Evolutionary conservation across 2,797 vertebrate species (phyloP).

Genomic region (Aeoliscus strigatus): DNA sequence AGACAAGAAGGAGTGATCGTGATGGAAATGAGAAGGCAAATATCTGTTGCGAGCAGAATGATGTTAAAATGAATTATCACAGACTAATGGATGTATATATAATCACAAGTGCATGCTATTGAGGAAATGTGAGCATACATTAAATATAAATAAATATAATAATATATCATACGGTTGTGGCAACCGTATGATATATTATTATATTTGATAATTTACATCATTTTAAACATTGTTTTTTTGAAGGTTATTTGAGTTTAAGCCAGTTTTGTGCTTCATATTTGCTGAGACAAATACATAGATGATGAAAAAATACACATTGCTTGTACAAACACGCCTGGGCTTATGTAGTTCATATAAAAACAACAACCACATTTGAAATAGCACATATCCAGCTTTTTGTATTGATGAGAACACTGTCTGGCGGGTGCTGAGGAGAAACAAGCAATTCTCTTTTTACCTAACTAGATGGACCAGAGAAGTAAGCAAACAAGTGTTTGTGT

Average conservation of each 20-base stretch:
- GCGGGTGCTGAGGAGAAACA: conserved; percentile 2
- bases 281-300: too few species aligned
- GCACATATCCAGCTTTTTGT: background rate
- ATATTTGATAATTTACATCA: too few species aligned
- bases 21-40: conserved; percentile 10
- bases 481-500: conserved; percentile 1
- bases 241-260: too few species aligned
- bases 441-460: conserved; percentile 5
- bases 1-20: conserved; percentile 2
- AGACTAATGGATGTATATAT: too few species aligned
- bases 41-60: background rate
- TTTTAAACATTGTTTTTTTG: too few species aligned
- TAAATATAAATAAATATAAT: too few species aligned
- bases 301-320: background rate
- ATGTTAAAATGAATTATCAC: too few species aligned
- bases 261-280: too few species aligned
- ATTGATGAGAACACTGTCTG: background rate
- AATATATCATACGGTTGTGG: too few species aligned
- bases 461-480: conserved; percentile 16
- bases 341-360: background rate
- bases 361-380: background rate
- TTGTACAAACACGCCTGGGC: background rate
- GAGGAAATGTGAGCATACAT: too few species aligned
- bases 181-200: too few species aligned
- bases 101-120: too few species aligned